These are phyloP conservation scores for Neoniphon sammara DNA, from an alignment of 2,797 vertebrate genomes.

Conservation along the genomic window DNA sequence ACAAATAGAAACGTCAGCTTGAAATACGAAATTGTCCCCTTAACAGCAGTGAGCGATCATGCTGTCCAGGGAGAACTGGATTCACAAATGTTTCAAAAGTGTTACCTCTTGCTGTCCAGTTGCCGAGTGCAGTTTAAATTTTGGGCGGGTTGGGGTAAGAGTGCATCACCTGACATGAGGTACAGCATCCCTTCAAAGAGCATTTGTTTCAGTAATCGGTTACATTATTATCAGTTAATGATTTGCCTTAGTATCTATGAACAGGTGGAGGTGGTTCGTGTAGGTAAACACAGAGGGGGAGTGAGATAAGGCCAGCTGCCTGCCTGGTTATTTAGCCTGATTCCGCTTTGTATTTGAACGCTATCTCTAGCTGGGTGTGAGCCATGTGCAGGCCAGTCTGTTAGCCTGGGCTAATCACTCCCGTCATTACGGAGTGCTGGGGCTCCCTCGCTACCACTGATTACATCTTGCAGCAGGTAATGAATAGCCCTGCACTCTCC, in stretches of 20 bases:
- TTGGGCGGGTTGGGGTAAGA: not conserved
- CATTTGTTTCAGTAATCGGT: slow-evolving; percentile 44
- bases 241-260: slow-evolving; percentile 40
- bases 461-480: slow-evolving; percentile 69
- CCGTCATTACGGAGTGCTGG: slow-evolving; percentile 65
- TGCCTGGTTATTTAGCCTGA: slow-evolving; percentile 37
- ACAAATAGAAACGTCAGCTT: no score
- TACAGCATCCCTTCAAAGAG: slow-evolving; percentile 20
- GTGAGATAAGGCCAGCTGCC: slow-evolving; percentile 46
- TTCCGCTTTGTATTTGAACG: slow-evolving; percentile 43
- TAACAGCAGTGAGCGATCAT: no score
- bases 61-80: no score
- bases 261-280: slow-evolving; percentile 29
- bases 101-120: not conserved
- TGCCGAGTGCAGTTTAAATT: not conserved
- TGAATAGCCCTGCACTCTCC: slow-evolving; percentile 56
- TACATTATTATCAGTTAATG: slow-evolving; percentile 56
- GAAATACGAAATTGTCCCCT: no score
- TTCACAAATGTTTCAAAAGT: not conserved
- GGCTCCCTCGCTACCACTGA: slow-evolving; percentile 58
- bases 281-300: slow-evolving; percentile 38
- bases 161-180: slow-evolving; percentile 3
- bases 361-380: slow-evolving; percentile 47
- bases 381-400: slow-evolving; percentile 55
- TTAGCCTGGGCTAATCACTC: slow-evolving; percentile 68